phyloP scores from a whole-genome alignment of 2,797 vertebrate species.

The Melanotaenia boesemani region DNA sequence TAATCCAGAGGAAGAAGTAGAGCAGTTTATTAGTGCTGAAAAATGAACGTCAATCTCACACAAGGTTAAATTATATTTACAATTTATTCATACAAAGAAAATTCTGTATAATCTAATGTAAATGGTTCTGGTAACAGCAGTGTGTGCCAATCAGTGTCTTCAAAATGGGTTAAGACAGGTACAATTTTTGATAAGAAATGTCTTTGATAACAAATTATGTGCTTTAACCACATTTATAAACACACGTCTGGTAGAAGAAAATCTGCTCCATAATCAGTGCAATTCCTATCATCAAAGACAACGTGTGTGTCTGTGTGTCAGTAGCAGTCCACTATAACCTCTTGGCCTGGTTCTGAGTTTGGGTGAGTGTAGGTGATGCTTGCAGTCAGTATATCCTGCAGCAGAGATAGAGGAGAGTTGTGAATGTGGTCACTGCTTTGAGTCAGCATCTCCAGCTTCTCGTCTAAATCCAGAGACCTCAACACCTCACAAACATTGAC shows the following conservation, averaged over 20 bases:
- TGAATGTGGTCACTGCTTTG: slow-evolving; percentile 83
- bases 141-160: not conserved
- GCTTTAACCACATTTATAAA: not conserved
- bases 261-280: not conserved
- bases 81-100: not conserved
- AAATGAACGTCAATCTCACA: not conserved
- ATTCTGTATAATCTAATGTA: not conserved
- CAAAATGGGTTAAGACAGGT: not conserved
- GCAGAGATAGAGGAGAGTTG: slow-evolving; percentile 80
- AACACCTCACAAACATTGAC: slow-evolving; percentile 59
- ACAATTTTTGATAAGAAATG: not conserved
- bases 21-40: too few relatives aligned
- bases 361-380: slow-evolving; percentile 40
- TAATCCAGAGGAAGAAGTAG: too few relatives aligned
- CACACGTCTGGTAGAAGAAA: not conserved
- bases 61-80: not conserved
- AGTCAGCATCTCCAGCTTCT: slow-evolving; percentile 70
- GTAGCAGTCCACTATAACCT: slow-evolving; percentile 81
- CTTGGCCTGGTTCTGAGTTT: slow-evolving; percentile 30
- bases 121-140: not conserved
- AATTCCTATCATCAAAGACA: not conserved
- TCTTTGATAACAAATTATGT: not conserved
- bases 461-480: slow-evolving; percentile 65
- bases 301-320: slow-evolving; percentile 40
- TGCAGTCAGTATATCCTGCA: slow-evolving; percentile 77